Conservation (phyloP, 2,113 vertebrate species). For the Zosterops pallidus region DNA sequence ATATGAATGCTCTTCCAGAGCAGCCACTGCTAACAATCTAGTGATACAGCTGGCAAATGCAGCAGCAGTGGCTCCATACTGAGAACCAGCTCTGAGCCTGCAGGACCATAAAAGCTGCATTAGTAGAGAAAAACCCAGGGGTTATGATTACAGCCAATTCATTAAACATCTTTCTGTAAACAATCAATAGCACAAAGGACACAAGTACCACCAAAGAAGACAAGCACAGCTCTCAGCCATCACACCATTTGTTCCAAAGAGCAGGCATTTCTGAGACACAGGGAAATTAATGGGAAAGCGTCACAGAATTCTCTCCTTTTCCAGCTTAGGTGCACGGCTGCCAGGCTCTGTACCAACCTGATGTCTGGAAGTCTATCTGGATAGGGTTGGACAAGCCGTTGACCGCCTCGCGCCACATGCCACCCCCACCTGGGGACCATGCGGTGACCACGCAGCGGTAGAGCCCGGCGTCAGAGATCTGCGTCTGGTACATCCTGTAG, state of each 20-base stretch:
- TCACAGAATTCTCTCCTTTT: not conserved
- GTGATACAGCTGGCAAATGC: not conserved
- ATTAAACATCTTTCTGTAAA: constrained; percentile 22
- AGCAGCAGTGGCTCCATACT: not conserved
- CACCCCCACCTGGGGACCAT: constrained; percentile 82
- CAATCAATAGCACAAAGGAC: not conserved
- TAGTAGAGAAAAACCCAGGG: constrained; percentile 10
- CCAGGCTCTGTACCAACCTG: constrained; percentile 76
- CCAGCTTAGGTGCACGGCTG: not conserved
- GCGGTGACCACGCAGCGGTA: constrained; percentile 91
- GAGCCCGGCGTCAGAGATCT: constrained; percentile 85
- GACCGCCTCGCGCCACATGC: constrained; percentile 81
- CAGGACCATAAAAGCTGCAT: constrained; percentile 24
- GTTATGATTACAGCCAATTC: not conserved
- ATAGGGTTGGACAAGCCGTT: constrained; percentile 87
- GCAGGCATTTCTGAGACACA: not conserved
- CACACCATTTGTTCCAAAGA: not conserved
- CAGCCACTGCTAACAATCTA: not conserved
- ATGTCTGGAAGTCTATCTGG: constrained; percentile 85
- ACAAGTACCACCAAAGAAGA: not conserved
- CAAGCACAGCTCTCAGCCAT: not conserved
- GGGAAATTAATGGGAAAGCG: not conserved
- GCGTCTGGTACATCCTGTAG: constrained; percentile 88
- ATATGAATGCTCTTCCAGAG: constrained; percentile 13
- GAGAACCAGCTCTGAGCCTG: not conserved